Base-by-base conservation (phyloP, 2,113 vertebrate species). In the Theristicus caerulescens region DNA sequence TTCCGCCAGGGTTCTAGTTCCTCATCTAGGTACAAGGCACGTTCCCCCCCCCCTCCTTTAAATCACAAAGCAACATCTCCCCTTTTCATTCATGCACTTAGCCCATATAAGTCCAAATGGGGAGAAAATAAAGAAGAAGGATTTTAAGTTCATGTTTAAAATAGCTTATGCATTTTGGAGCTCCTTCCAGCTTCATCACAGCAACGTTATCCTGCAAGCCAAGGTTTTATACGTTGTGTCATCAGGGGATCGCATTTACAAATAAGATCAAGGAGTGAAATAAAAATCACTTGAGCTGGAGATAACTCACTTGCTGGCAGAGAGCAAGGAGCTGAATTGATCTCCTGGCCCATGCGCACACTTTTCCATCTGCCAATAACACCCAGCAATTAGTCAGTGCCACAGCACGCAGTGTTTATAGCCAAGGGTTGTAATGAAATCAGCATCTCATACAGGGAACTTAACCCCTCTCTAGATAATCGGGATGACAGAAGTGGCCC, bases 211-310 rank as follows among this genome's bases (percentile, higher is more conserved):
- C 16, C 77, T 74, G 51, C 49, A 57, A 89, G 97, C 97, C 97
- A 97, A 95, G 62, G n/a, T 79, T 97, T 97, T 78, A 80, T 70
- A 25, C 31, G 4, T 34, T 78, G 88, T 97, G 96, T 98, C 95
- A 95, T 96, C 72, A 1, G 86, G 51, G 93, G 94, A 96, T 95
- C 20, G 3, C 83, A 81, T 96, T 76, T 94, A 96, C 96, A 96
- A 97, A 96, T 91, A 96, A 95, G 97, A 98, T 97, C 92, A 98
- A 95, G 96, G 87, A 95, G 83, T 16, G 59, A 97, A 97, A 97
- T 97, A 97, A 97, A 92, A 96, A 82, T 96, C 96, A 76, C 94
- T 96, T 67, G 74, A 95, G 94, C 96, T 95, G 95, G 78, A 97
- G 97, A 97, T 97, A 97, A 97, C 95, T 95, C 95, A 81, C 93